phyloP scores from a whole-genome alignment of 2,888 invertebrate genomes.

The Nephrotoma appendiculata region DNA sequence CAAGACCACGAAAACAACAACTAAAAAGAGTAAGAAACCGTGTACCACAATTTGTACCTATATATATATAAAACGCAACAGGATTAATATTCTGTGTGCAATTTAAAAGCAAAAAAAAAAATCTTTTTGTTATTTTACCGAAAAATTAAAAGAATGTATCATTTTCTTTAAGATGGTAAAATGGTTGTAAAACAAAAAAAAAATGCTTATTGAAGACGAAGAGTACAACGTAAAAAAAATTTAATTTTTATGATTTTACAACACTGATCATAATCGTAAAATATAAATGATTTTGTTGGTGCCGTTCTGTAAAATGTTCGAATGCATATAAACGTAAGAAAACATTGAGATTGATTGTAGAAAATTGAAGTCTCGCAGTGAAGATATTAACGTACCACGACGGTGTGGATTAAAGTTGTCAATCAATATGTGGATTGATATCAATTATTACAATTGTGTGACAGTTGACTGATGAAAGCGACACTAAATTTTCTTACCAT shows the following conservation, averaged over 20 bases:
- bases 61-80: background rate
- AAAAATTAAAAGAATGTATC: background rate
- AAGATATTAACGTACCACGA: background rate
- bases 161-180: background rate
- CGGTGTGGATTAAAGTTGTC: background rate
- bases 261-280: background rate
- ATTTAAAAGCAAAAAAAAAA: background rate
- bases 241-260: background rate
- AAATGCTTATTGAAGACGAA: background rate
- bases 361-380: background rate
- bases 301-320: background rate
- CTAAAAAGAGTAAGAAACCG: background rate
- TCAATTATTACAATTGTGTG: no score
- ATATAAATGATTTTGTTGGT: background rate
- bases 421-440: background rate
- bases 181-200: background rate
- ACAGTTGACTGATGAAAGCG: no score
- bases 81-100: background rate
- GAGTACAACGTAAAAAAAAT: background rate
- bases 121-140: background rate
- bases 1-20: background rate
- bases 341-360: background rate
- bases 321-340: background rate
- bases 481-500: no score
- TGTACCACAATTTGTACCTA: background rate